These are phyloP conservation scores for Sakesphorus luctuosus DNA, from an alignment of 2,113 vertebrate species.

Conservation along the genomic window DNA sequence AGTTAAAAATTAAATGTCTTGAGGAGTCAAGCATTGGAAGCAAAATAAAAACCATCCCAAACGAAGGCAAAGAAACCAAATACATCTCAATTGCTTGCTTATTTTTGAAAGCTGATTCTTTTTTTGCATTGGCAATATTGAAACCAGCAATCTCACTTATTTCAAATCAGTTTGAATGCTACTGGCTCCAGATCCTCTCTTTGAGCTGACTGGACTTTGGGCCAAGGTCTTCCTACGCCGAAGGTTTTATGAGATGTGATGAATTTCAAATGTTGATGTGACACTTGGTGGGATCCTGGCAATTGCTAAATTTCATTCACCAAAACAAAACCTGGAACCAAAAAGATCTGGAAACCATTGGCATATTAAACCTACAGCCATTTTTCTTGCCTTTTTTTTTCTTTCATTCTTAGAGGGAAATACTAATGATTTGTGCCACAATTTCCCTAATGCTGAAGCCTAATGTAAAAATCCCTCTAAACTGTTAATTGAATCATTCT, in stretches of 20 bases:
- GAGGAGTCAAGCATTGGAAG: not conserved
- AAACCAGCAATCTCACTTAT: not conserved
- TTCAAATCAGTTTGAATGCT: not conserved
- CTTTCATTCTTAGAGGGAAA: constrained; percentile 23
- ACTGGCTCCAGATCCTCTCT: not conserved
- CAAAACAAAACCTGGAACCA: not conserved
- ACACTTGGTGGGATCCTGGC: not conserved
- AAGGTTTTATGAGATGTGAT: not conserved
- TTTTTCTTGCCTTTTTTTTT: constrained; percentile 39
- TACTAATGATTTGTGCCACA: not conserved
- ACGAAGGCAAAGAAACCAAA: not conserved
- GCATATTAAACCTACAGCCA: not conserved
- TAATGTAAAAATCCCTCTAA: constrained; percentile 27
- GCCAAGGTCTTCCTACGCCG: not conserved
- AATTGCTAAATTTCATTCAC: not conserved
- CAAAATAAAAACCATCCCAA: not conserved
- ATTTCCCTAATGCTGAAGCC: constrained; percentile 50
- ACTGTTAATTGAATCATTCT: constrained; percentile 31
- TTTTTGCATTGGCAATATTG: not conserved
- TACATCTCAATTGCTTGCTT: not conserved
- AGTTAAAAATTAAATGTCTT: not conserved
- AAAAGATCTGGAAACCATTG: not conserved
- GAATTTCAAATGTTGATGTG: not conserved
- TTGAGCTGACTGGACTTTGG: not conserved
- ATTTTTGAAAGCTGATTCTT: not conserved